Conservation (phyloP, 2,113 vertebrate genomes). For the Albula goreensis region DNA sequence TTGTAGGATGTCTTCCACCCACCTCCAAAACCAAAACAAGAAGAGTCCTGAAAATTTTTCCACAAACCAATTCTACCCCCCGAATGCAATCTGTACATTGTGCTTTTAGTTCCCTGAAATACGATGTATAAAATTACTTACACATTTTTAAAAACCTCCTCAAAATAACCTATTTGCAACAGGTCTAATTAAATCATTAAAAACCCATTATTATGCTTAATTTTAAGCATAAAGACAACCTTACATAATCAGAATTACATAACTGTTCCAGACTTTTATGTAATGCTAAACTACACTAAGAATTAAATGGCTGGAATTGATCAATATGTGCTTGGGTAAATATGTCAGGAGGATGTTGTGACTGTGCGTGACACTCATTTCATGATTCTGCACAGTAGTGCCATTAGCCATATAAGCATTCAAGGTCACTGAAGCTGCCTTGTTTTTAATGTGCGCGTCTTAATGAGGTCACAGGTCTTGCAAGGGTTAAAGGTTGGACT, state of each 20-base stretch:
- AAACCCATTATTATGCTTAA: neutral
- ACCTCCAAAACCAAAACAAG: neutral
- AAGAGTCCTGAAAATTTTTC: neutral
- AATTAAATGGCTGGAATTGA: neutral
- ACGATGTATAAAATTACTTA: neutral
- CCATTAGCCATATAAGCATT: slow-evolving; percentile 8
- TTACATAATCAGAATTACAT: neutral
- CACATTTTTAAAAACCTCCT: neutral
- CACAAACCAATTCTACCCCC: too few species aligned
- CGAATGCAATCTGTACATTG: neutral
- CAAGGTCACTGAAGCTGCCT: slow-evolving; percentile 38
- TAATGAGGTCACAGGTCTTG: slow-evolving; percentile 71
- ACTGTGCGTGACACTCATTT: neutral
- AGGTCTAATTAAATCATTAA: neutral
- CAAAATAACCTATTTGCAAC: neutral
- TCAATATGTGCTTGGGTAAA: neutral
- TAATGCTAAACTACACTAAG: neutral
- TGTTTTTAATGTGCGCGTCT: slow-evolving; percentile 62
- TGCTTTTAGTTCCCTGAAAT: neutral
- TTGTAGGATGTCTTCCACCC: neutral
- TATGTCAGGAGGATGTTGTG: neutral
- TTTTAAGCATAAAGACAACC: neutral
- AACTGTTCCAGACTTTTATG: neutral
- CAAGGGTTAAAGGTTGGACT: slow-evolving; percentile 50
- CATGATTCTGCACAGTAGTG: neutral